Evolutionary conservation across 2,113 vertebrate species (phyloP).

Genomic region (Thamnophis sirtalis): DNA sequence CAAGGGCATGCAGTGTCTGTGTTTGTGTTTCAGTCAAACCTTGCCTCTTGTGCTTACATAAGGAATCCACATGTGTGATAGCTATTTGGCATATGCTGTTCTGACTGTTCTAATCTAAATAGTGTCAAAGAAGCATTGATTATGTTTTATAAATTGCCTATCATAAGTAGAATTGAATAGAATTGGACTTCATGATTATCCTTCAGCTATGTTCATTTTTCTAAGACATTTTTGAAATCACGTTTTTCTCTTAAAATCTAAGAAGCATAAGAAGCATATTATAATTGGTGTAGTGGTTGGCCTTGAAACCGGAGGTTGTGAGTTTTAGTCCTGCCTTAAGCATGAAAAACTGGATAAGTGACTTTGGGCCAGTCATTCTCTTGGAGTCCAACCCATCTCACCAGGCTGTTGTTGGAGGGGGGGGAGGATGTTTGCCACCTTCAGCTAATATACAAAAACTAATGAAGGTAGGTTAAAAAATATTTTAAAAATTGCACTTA

Average conservation of each 20-base stretch:
- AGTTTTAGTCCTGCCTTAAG: background rate
- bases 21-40: background rate
- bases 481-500: background rate
- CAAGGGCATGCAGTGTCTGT: background rate
- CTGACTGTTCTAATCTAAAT: background rate
- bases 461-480: background rate
- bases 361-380: background rate
- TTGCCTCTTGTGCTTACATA: background rate
- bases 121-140: background rate
- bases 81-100: background rate
- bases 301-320: background rate
- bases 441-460: background rate
- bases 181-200: background rate
- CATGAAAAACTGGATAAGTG: background rate
- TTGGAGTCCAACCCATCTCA: background rate
- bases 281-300: background rate
- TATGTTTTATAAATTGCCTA: background rate
- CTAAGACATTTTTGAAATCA: background rate
- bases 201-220: background rate
- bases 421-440: background rate
- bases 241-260: background rate
- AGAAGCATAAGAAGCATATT: background rate
- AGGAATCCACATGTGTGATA: background rate
- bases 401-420: background rate
- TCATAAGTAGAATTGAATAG: background rate